Conservation (phyloP, 1,140 invertebrate genomes). For the Cyclargus thomasi region DNA sequence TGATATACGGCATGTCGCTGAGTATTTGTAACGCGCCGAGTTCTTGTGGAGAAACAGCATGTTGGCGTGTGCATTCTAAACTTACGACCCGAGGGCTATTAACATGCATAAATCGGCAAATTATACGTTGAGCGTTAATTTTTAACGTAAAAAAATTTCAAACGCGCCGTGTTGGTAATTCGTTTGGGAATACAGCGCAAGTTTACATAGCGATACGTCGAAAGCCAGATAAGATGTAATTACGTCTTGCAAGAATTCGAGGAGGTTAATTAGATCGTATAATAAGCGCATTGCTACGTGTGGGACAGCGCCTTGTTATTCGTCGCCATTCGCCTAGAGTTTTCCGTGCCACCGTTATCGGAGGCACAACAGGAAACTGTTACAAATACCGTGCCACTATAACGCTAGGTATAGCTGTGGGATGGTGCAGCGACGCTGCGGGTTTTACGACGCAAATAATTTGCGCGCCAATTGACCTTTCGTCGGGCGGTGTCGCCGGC, state of each 20-base stretch:
- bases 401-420: conserved; percentile 31
- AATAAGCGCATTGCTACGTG: background rate
- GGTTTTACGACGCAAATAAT: conserved; percentile 74
- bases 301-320: background rate
- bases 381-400: conserved; percentile 31
- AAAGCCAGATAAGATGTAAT: background rate
- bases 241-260: background rate
- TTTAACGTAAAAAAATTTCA: background rate
- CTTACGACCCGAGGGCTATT: background rate
- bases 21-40: conserved; percentile 9
- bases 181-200: background rate
- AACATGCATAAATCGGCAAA: background rate
- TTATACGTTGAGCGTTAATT: too few relatives aligned
- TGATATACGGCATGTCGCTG: conserved; percentile 9
- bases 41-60: conserved; percentile 4
- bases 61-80: background rate
- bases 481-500: conserved; percentile 60
- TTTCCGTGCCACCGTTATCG: conserved; percentile 10
- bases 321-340: background rate
- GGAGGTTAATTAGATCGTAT: background rate
- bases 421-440: conserved; percentile 52
- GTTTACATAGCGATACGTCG: background rate
- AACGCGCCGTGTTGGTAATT: background rate
- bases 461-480: conserved; percentile 74
- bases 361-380: conserved; percentile 28